A percentile compares a stretch with the other conserved stretches of the same genome.
Conservation (phyloP, 2,888 invertebrate species). For the Cylindroiulus punctatus region DNA sequence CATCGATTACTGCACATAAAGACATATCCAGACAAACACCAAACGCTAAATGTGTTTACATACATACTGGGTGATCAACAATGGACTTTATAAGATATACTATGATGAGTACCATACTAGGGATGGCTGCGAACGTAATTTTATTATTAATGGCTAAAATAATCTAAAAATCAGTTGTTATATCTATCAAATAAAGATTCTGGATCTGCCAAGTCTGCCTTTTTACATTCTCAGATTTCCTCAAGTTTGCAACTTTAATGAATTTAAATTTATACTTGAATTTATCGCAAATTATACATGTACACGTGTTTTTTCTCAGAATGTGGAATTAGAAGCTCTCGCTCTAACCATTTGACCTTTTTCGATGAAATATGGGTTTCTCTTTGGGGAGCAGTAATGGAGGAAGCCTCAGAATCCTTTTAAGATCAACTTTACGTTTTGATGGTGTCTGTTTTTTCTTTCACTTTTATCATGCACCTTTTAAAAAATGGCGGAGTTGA, state of each 20-base stretch:
- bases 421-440: background rate
- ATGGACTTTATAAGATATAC: too few relatives aligned
- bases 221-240: background rate
- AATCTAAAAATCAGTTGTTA: too few relatives aligned
- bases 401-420: background rate
- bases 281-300: background rate
- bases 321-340: slow-evolving; percentile 1
- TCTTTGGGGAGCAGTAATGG: slow-evolving; percentile 31
- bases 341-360: slow-evolving; percentile 1
- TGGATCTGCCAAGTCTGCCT: background rate
- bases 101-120: too few relatives aligned
- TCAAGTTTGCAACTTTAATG: background rate
- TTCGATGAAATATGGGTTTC: slow-evolving; percentile 34
- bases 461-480: slow-evolving; percentile 22
- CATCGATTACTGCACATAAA: too few relatives aligned
- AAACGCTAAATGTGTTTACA: too few relatives aligned
- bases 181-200: too few relatives aligned
- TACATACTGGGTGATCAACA: too few relatives aligned
- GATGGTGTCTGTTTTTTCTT: background rate
- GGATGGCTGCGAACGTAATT: too few relatives aligned
- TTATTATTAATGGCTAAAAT: too few relatives aligned
- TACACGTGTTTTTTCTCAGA: background rate
- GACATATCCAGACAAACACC: too few relatives aligned
- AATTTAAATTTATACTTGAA: background rate
- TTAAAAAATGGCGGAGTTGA: slow-evolving; percentile 10